phyloP scores from a whole-genome alignment of 2,888 invertebrate genomes.

The Hyles lineata region DNA sequence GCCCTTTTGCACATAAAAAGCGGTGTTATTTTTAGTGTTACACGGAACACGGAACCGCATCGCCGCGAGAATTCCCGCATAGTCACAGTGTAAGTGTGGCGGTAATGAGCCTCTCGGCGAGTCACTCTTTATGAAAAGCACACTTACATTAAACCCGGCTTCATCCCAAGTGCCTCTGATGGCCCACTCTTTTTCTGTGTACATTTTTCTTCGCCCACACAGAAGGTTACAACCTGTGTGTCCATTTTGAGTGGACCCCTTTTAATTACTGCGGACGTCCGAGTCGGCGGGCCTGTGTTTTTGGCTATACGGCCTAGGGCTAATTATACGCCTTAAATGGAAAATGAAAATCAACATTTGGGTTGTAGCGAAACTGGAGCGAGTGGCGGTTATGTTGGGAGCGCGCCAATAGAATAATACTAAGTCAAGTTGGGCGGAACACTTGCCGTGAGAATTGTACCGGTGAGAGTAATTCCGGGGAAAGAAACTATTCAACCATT shows the following conservation, averaged over 20 bases:
- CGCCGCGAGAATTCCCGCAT: not conserved
- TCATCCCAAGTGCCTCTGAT: constrained; percentile 22
- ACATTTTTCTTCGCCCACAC: constrained; percentile 17
- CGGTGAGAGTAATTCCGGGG: constrained; percentile 7
- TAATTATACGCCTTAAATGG: constrained; percentile 19
- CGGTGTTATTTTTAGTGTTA: constrained; percentile 20
- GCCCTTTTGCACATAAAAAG: constrained; percentile 17
- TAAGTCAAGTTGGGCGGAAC: constrained; percentile 7
- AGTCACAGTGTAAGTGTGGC: not conserved
- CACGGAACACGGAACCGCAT: not conserved
- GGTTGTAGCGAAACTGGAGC: constrained; percentile 14
- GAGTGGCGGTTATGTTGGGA: not conserved
- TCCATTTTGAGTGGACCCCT: constrained; percentile 13
- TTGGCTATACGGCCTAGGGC: constrained; percentile 4
- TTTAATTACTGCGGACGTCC: constrained; percentile 18
- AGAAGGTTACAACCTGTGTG: not conserved
- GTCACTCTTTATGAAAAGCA: constrained; percentile 25
- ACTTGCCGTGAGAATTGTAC: not conserved
- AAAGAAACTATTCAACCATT: constrained; percentile 21
- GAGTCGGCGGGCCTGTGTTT: not conserved
- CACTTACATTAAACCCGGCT: constrained; percentile 25
- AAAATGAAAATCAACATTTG: constrained; percentile 21
- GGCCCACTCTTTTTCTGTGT: constrained; percentile 3
- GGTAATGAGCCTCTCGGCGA: constrained; percentile 16
- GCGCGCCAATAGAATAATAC: not conserved